Base-by-base conservation (phyloP, 2,113 vertebrate genomes). In the Zosterops hypoxanthus region DNA sequence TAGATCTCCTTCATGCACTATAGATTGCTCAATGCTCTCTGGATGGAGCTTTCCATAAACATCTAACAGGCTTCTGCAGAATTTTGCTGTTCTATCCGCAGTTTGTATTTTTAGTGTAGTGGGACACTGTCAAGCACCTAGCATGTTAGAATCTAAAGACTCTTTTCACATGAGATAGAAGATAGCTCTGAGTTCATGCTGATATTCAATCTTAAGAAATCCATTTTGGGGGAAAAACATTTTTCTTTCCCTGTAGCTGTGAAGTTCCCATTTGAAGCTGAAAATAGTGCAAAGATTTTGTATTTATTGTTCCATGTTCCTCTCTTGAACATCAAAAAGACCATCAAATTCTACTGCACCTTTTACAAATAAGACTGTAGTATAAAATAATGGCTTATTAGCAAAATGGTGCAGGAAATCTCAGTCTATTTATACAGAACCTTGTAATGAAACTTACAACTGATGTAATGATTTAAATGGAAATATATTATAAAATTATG, bases 161-260 rank as follows among this genome's bases (percentile, higher is more conserved):
- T 56, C 10, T 59, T 72, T 84, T 84, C 42, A 78, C 29, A 44
- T 9, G 8, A 92, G 70, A 72, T 31, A 52, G 29, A 90, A 87
- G 14, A 8, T 70, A 76, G 3, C 6, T 79, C 49, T 50, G 28
- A 71, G 25, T 63, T 88, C 61, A 63, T 71, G 20, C 7, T 85
- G 65, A 57, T 76, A 64, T 5, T 68, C 1, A 28, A 31, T 66
- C 64, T 85, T 79, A 59, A 85, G 25, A 90, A 88, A 86, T 55
- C 8, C 3, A 16, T 72, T 69, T 73, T 15, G 2, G 4, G 1
- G 1, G 8, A 41, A 31, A 75, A 79, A 9, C 1, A 49, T 22
- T 49, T 66, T 92, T 70, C 9, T 70, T 90, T 53, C 7, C 14
- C 26, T 70, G 22, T 76, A 63, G 4, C 14, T 70, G 18, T 5